Conservation (phyloP, 2,888 invertebrate species). For the Xylocampa areola region DNA sequence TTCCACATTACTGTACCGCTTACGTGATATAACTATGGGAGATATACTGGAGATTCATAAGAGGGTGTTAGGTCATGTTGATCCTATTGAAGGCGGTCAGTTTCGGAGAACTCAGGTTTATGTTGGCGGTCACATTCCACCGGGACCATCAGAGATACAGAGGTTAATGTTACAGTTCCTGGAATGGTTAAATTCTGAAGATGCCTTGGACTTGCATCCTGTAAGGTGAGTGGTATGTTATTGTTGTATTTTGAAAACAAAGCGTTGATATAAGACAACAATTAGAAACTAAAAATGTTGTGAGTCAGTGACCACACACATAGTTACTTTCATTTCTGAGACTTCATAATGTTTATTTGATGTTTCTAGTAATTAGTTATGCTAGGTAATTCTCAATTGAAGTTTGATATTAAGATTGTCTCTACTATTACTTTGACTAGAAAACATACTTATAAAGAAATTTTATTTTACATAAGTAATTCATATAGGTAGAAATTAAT, state of each 20-base stretch:
- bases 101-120: slow-evolving; percentile 97
- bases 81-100: slow-evolving; percentile 97
- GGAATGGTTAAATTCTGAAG: slow-evolving; percentile 97
- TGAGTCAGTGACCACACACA: slow-evolving; percentile 1
- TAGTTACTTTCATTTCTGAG: slow-evolving; percentile 3
- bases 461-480: no score
- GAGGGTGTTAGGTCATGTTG: slow-evolving; percentile 97
- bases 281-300: slow-evolving; percentile 15
- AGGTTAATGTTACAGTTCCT: slow-evolving; percentile 96
- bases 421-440: no score
- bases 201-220: slow-evolving; percentile 95
- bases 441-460: no score
- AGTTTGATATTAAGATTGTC: no score
- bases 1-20: slow-evolving; percentile 93
- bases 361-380: background rate
- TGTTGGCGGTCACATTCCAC: slow-evolving; percentile 98
- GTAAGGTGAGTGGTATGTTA: slow-evolving; percentile 89
- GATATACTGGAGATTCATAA: slow-evolving; percentile 98
- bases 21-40: slow-evolving; percentile 94
- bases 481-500: no score
- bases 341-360: slow-evolving; percentile 2
- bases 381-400: no score
- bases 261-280: background rate
- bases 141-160: slow-evolving; percentile 95
- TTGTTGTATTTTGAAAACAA: slow-evolving; percentile 1